A percentile compares a stretch with the other conserved stretches of the same genome.
Conservation (phyloP, 1,140 invertebrate genomes). For the Zeugodacus cucurbitae region DNA sequence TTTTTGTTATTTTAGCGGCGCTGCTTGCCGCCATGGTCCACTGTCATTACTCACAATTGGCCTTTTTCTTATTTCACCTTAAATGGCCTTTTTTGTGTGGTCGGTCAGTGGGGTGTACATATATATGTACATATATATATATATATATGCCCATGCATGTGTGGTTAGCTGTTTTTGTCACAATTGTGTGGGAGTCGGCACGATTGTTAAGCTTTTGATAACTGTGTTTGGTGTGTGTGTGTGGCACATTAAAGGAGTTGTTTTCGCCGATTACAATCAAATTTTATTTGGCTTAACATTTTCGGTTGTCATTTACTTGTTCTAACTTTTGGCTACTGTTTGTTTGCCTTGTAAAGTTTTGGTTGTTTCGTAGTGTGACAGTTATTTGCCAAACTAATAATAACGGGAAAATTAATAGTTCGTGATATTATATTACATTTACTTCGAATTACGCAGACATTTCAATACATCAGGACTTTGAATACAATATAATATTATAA, state of each 20-base stretch:
- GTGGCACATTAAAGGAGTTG: slow-evolving; percentile 4
- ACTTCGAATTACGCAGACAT: too few relatives aligned
- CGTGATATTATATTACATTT: too few relatives aligned
- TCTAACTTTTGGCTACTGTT: background rate
- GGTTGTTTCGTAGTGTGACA: background rate
- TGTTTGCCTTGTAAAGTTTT: background rate
- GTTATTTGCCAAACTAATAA: background rate
- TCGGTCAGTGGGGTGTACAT: background rate
- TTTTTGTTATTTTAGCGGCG: slow-evolving; percentile 2
- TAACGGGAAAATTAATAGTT: background rate
- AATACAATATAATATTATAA: too few relatives aligned
- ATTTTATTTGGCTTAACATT: background rate
- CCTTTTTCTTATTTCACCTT: slow-evolving; percentile 8
- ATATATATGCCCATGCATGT: background rate
- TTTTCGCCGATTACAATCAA: background rate
- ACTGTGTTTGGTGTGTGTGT: background rate
- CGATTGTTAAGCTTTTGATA: background rate
- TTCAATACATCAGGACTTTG: too few relatives aligned
- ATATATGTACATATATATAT: background rate
- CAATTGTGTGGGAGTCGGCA: background rate
- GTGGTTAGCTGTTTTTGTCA: background rate
- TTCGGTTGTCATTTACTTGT: background rate
- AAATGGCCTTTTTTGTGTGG: slow-evolving; percentile 3
- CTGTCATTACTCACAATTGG: slow-evolving; percentile 17
- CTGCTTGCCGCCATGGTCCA: background rate